Percentiles rank a stretch among this genome's conserved stretches.
Conservation (phyloP, 2,888 invertebrate species). For the Yponomeuta plumbellus region DNA sequence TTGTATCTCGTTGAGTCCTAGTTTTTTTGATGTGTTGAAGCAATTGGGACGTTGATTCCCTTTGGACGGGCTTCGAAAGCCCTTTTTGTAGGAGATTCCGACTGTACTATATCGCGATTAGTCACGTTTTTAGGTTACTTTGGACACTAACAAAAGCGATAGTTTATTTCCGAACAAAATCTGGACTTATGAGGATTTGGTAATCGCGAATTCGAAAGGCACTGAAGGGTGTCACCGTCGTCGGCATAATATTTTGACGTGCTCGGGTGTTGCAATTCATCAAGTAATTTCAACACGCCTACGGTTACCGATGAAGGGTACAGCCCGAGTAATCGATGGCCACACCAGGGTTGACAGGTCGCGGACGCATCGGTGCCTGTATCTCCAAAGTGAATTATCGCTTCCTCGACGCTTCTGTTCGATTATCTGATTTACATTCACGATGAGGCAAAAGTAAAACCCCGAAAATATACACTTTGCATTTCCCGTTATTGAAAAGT, state of each 20-base stretch:
- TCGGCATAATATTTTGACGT: background rate
- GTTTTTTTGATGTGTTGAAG: background rate
- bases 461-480: slow-evolving; percentile 8
- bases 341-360: slow-evolving; percentile 52
- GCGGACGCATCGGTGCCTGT: slow-evolving; percentile 29
- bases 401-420: slow-evolving; percentile 42
- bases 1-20: slow-evolving; percentile 8
- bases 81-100: slow-evolving; percentile 28
- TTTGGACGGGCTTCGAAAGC: background rate
- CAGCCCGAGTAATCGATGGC: slow-evolving; percentile 33
- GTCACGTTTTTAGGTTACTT: slow-evolving; percentile 60
- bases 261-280: slow-evolving; percentile 9
- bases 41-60: background rate
- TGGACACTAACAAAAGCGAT: background rate
- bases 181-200: slow-evolving; percentile 12
- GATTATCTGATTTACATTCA: slow-evolving; percentile 28
- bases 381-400: slow-evolving; percentile 46
- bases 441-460: slow-evolving; percentile 5
- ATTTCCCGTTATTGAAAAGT: background rate
- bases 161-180: background rate
- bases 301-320: background rate
- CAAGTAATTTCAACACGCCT: slow-evolving; percentile 10
- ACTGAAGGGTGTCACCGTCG: background rate
- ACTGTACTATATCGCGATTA: slow-evolving; percentile 47
- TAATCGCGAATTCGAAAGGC: background rate